Evolutionary conservation across 2,797 vertebrate genomes (phyloP).

Genomic region (Coracias cyanogaster): DNA sequence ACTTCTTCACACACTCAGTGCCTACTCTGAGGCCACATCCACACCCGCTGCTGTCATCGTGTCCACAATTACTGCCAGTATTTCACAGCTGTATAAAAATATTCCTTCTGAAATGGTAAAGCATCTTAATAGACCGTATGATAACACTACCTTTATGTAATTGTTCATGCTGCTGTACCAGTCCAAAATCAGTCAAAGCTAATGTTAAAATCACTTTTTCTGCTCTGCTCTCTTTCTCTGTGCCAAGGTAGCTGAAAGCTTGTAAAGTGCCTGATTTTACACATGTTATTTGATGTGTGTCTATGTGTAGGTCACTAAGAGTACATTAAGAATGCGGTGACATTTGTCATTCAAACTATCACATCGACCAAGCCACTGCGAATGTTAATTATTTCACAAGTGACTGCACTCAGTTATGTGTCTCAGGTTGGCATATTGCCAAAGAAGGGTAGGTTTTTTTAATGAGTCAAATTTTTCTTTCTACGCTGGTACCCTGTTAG

Average conservation of each 20-base stretch:
- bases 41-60: not conserved
- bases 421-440: not conserved
- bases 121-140: not conserved
- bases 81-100: not conserved
- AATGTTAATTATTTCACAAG: conserved; percentile 7
- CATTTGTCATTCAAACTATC: conserved; percentile 23
- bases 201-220: not conserved
- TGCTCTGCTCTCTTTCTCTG: not conserved
- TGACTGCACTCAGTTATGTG: not conserved
- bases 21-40: not conserved
- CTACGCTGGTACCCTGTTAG: not conserved
- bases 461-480: not conserved
- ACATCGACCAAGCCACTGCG: fast-evolving
- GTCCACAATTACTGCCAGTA: not conserved
- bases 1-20: not conserved
- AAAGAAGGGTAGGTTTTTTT: not conserved
- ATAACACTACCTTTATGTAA: not conserved
- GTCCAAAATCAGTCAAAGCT: not conserved
- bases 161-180: not conserved
- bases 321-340: not conserved
- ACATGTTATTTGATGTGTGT: not conserved
- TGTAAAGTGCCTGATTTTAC: not conserved
- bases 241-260: not conserved
- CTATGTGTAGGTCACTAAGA: not conserved
- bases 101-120: not conserved